phyloP scores from a whole-genome alignment of 1,140 invertebrate species.

The Listronotus bonariensis region DNA sequence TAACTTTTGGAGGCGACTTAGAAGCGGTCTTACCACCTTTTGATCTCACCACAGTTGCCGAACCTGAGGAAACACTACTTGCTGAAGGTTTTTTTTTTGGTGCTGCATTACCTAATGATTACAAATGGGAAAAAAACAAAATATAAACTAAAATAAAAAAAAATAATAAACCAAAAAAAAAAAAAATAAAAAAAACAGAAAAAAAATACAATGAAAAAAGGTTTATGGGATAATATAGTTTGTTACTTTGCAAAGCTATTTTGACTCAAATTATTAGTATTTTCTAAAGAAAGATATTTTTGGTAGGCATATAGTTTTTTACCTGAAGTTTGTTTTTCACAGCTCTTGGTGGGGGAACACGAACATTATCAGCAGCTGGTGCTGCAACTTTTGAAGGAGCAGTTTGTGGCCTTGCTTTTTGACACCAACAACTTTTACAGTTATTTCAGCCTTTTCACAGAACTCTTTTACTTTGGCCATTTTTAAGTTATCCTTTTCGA shows the following conservation, averaged over 20 bases:
- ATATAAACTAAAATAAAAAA: slow-evolving; percentile 24
- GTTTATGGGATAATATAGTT: too few relatives aligned
- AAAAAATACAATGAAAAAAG: background rate
- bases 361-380: slow-evolving; percentile 56
- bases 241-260: too few relatives aligned
- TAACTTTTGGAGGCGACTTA: slow-evolving; percentile 50
- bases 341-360: slow-evolving; percentile 20
- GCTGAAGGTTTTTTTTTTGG: slow-evolving; percentile 51
- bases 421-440: slow-evolving; percentile 67
- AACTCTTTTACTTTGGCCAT: slow-evolving; percentile 95
- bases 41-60: slow-evolving; percentile 51
- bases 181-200: slow-evolving; percentile 6
- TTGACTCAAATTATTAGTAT: too few relatives aligned
- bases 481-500: slow-evolving; percentile 89
- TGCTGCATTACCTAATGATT: slow-evolving; percentile 19
- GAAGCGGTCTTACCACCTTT: slow-evolving; percentile 46
- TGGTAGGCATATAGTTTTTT: too few relatives aligned
- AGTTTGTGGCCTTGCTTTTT: slow-evolving; percentile 66
- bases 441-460: slow-evolving; percentile 88
- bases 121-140: slow-evolving; percentile 8
- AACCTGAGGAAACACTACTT: slow-evolving; percentile 46
- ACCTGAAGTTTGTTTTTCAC: slow-evolving; percentile 30
- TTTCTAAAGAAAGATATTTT: too few relatives aligned
- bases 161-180: background rate
- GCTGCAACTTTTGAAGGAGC: slow-evolving; percentile 59